Percentiles rank a stretch among this genome's conserved stretches.
phyloP scores from a whole-genome alignment of 2,888 invertebrate species.

The Cancer borealis region DNA sequence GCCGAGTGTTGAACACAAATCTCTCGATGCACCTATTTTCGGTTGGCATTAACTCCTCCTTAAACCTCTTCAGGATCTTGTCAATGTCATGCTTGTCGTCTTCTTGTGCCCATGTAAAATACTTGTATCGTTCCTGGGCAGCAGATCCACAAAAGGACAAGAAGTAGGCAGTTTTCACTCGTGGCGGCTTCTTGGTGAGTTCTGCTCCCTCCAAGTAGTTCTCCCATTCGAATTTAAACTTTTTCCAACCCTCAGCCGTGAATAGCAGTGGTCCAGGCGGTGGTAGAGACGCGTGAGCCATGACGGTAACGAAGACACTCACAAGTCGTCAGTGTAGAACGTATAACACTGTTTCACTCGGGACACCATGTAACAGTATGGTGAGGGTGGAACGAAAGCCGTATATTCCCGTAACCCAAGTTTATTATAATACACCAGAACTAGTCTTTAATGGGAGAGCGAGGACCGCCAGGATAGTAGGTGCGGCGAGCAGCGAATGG shows the following conservation, averaged over 20 bases:
- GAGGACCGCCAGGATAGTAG: too few species aligned
- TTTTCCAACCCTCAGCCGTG: slow-evolving; percentile 14
- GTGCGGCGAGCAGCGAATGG: too few species aligned
- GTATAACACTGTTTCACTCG: too few species aligned
- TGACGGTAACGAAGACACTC: too few species aligned
- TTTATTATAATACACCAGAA: too few species aligned
- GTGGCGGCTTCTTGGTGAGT: neutral
- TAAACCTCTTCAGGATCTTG: neutral
- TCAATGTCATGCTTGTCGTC: slow-evolving; percentile 36
- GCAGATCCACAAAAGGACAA: neutral
- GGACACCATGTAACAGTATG: too few species aligned
- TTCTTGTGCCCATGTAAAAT: neutral
- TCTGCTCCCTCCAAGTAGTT: slow-evolving; percentile 13
- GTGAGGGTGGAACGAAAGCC: too few species aligned
- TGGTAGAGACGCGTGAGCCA: too few species aligned
- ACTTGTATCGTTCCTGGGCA: slow-evolving; percentile 1
- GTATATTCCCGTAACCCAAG: too few species aligned
- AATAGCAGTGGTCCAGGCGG: neutral
- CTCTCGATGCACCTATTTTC: slow-evolving; percentile 12
- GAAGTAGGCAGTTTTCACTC: neutral
- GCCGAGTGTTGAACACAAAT: neutral
- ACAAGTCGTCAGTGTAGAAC: too few species aligned
- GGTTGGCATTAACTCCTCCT: neutral
- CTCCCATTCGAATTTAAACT: neutral
- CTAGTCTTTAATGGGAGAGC: too few species aligned